Conservation (phyloP, 2,888 invertebrate species). For the Atherix ibis region DNA sequence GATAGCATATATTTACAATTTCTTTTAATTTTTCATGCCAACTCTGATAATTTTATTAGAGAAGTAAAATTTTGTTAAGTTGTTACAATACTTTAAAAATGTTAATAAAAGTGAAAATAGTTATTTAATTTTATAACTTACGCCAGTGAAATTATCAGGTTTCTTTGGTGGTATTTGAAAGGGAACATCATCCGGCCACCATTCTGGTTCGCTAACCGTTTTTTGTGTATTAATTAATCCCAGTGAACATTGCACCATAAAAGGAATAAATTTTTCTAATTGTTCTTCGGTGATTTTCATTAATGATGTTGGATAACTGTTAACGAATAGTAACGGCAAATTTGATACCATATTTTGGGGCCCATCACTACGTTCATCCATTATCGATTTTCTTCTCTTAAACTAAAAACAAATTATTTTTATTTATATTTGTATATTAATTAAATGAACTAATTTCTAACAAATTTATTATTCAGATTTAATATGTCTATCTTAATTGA, state of each 20-base stretch:
- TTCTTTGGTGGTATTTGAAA: slow-evolving; percentile 48
- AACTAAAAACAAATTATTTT: slow-evolving; percentile 2
- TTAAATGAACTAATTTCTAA: neutral
- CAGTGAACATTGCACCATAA: slow-evolving; percentile 61
- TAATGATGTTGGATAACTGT: slow-evolving; percentile 53
- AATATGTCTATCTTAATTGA: no score
- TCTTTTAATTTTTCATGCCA: slow-evolving; percentile 48
- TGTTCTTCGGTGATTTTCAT: slow-evolving; percentile 44
- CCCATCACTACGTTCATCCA: slow-evolving; percentile 10
- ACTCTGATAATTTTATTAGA: slow-evolving; percentile 27
- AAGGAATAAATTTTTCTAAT: slow-evolving; percentile 54
- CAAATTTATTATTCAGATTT: neutral
- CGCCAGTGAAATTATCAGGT: slow-evolving; percentile 35
- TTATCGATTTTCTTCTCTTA: slow-evolving; percentile 1
- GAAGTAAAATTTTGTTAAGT: slow-evolving; percentile 6
- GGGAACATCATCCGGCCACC: slow-evolving; percentile 53
- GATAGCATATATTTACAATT: slow-evolving; percentile 52
- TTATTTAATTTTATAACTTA: slow-evolving; percentile 19
- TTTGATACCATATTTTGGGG: slow-evolving; percentile 48
- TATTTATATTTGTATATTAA: neutral
- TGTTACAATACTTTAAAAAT: no score
- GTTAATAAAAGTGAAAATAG: slow-evolving; percentile 3
- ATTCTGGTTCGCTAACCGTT: slow-evolving; percentile 40
- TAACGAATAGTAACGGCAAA: slow-evolving; percentile 52
- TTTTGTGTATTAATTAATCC: slow-evolving; percentile 39